Conservation (phyloP, 2,113 vertebrate genomes). For the Cygnus buccinator region DNA sequence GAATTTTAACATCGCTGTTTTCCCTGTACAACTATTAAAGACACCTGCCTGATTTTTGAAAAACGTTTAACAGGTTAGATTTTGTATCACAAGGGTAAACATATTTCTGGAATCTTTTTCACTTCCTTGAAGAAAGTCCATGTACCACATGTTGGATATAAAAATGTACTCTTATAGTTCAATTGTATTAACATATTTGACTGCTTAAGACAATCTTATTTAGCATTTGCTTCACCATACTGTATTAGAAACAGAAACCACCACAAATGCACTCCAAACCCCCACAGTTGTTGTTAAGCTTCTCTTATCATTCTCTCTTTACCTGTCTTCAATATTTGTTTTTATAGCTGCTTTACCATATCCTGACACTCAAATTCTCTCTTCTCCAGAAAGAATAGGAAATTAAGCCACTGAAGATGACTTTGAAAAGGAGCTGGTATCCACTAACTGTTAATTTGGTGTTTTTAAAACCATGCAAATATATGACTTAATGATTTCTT, state of each 20-base stretch:
- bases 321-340: not conserved
- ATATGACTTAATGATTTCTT: conserved; percentile 49
- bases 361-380: conserved; percentile 22
- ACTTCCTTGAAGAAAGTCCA: not conserved
- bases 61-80: not conserved
- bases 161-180: not conserved
- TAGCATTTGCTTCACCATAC: not conserved
- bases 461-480: conserved; percentile 40
- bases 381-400: conserved; percentile 26
- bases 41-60: rapidly evolving
- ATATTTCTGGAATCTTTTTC: not conserved
- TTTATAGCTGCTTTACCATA: conserved; percentile 11
- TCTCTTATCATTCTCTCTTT: conserved; percentile 25
- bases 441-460: conserved; percentile 31
- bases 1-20: not conserved
- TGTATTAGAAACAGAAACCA: conserved; percentile 11
- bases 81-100: not conserved
- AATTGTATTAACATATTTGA: not conserved
- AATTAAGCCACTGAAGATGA: conserved; percentile 23
- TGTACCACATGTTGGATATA: not conserved
- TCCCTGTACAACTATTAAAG: not conserved
- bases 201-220: not conserved
- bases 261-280: not conserved
- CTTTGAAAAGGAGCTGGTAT: conserved; percentile 38
- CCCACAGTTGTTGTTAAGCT: not conserved